Evolutionary conservation across 2,797 vertebrate genomes (phyloP).

Genomic region (Anguilla obscura): DNA sequence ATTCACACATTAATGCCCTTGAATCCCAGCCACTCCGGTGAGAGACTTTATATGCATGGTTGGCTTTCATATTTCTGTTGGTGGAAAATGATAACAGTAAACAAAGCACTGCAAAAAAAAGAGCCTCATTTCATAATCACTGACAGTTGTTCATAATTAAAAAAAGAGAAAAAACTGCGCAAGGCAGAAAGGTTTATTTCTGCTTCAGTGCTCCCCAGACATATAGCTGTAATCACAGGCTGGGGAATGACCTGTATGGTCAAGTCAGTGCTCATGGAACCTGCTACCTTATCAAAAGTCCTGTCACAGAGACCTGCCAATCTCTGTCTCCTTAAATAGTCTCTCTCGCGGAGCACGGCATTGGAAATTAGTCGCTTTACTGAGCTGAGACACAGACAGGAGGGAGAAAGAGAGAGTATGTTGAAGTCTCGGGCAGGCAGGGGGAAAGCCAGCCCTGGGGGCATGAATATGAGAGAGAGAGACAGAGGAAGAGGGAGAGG

Average conservation of each 20-base stretch:
- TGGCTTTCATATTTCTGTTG: conserved; percentile 8
- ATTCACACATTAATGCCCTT: not conserved
- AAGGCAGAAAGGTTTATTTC: conserved; percentile 4
- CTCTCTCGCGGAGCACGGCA: conserved; percentile 10
- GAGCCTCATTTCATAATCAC: not conserved
- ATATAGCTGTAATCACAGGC: conserved; percentile 32
- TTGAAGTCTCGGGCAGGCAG: not conserved
- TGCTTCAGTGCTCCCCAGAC: not conserved
- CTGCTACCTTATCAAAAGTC: conserved; percentile 26
- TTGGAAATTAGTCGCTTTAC: conserved; percentile 30
- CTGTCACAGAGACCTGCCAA: conserved; percentile 26
- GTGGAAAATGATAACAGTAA: conserved; percentile 13
- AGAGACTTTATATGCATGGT: conserved; percentile 5
- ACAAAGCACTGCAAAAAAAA: not conserved
- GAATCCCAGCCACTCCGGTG: not conserved
- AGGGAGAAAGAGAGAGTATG: not conserved
- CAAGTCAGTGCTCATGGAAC: conserved; percentile 19
- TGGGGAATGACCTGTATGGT: conserved; percentile 25
- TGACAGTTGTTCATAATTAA: not conserved
- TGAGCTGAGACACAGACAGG: conserved; percentile 30
- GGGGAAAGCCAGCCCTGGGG: not conserved
- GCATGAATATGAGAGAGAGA: not conserved
- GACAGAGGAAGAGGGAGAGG: not conserved
- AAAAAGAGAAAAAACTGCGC: not conserved
- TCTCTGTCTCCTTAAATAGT: conserved; percentile 33